Base-by-base conservation (phyloP, 2,797 vertebrate genomes). In the Gallinago nigripennis region DNA sequence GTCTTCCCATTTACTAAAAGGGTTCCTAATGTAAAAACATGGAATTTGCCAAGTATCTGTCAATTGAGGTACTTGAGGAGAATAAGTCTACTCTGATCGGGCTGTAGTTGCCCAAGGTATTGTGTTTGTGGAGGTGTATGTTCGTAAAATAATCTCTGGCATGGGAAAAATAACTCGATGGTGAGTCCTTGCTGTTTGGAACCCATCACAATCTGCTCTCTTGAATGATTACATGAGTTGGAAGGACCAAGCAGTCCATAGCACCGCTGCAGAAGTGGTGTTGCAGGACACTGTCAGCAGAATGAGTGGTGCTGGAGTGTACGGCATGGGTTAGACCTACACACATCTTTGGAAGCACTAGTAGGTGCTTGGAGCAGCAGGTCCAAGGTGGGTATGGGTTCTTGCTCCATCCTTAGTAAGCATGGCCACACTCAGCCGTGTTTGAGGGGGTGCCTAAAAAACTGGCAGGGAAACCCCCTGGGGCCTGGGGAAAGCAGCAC, bases 291-390 rank as follows among this genome's bases (percentile, higher is more conserved):
- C 23, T 11, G 25, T 41, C 31, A 21, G 64, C 5, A 0, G 39
- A 56, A 9, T 5, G 46, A 65, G 61, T 2, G 2, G 11, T 37
- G 31, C 48, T 43, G 72, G 43, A 9, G 25, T 1, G 9, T 0
- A 0, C 7, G 30, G 76, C 14, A 1, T 2, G 1, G n/a, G 43
- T 19, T 9, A 9, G 35, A 11, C 66, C 45, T 15, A 7, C 56
- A 25, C 25, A 2, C 24, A 3, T 19, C 75, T 72, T 6, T 64
- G 61, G 63, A 16, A 68, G 81, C 31, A 4, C 17, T 28, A 7
- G 35, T 30, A 41, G n/a, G 41, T 76, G 78, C 7, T 4, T 54
- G 66, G 57, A 43, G 50, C 53, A 33, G 51, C 41, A 61, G 25
- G 31, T 24, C 9, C 14, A 4, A 18, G 68, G 31, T 31, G 12